These are phyloP conservation scores for Apamea sordens DNA, from an alignment of 2,888 invertebrate species.

Conservation along the genomic window DNA sequence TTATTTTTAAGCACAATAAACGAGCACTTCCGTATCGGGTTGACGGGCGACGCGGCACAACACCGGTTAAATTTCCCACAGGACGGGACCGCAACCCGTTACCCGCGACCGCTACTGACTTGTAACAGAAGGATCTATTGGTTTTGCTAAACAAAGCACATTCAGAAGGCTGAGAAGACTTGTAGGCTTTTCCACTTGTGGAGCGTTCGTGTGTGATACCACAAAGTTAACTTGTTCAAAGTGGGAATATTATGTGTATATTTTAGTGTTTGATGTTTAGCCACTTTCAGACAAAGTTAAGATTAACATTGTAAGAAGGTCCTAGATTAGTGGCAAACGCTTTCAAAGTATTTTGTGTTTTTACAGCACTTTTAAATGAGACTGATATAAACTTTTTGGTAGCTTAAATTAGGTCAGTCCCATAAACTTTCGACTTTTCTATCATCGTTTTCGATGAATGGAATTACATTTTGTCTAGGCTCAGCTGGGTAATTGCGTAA, in stretches of 20 bases:
- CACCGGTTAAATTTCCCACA: slow-evolving; percentile 75
- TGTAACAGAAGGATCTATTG: slow-evolving; percentile 68
- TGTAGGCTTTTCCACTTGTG: slow-evolving; percentile 20
- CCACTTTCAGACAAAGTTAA: too few relatives aligned
- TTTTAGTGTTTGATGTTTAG: background rate
- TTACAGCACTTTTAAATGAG: background rate
- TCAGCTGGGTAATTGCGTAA: background rate
- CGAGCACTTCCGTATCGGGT: slow-evolving; percentile 56
- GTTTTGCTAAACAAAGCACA: slow-evolving; percentile 57
- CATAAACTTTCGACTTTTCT: background rate
- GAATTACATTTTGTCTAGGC: background rate
- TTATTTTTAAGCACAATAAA: slow-evolving; percentile 68
- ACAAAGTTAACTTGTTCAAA: background rate
- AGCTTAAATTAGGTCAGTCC: background rate
- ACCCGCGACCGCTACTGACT: slow-evolving; percentile 54
- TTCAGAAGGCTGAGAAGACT: slow-evolving; percentile 19
- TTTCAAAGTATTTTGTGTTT: background rate
- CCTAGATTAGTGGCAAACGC: background rate
- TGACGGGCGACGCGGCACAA: slow-evolving; percentile 66
- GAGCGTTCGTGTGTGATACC: background rate
- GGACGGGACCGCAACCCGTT: slow-evolving; percentile 64
- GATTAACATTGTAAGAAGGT: background rate
- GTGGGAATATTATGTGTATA: background rate
- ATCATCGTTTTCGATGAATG: background rate
- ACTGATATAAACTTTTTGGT: background rate